phyloP scores from a whole-genome alignment of 1,140 invertebrate genomes.

The Listronotus oregonensis region DNA sequence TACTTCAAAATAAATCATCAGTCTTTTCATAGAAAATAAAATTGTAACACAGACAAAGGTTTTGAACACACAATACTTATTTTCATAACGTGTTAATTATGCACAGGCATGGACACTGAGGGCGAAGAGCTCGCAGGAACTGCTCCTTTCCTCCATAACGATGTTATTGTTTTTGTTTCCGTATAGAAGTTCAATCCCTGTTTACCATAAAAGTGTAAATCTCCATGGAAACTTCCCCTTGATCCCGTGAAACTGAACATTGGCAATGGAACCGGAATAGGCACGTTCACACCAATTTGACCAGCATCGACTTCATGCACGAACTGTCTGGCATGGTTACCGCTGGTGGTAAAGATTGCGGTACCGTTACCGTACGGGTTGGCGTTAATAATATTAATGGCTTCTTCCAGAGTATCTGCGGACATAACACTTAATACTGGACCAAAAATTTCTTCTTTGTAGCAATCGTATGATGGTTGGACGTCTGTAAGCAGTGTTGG shows the following conservation, averaged over 20 bases:
- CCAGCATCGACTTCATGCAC: slow-evolving; percentile 93
- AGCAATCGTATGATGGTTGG: slow-evolving; percentile 89
- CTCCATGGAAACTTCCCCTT: slow-evolving; percentile 95
- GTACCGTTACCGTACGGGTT: slow-evolving; percentile 99
- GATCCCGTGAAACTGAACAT: slow-evolving; percentile 99
- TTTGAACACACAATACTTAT: too few relatives aligned
- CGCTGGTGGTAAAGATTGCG: slow-evolving; percentile 97
- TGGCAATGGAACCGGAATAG: slow-evolving; percentile 97
- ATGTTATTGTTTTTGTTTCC: slow-evolving; percentile 96
- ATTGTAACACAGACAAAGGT: too few relatives aligned
- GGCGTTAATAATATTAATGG: slow-evolving; percentile 90
- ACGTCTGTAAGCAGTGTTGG: slow-evolving; percentile 94
- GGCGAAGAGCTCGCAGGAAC: slow-evolving; percentile 14
- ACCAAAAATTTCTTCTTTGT: slow-evolving; percentile 99
- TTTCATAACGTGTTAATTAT: slow-evolving; percentile 8
- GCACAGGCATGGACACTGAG: slow-evolving; percentile 26
- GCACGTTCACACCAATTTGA: slow-evolving; percentile 97
- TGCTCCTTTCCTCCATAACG: slow-evolving; percentile 90
- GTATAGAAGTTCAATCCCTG: slow-evolving; percentile 98
- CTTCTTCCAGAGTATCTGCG: slow-evolving; percentile 89
- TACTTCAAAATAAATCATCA: too few relatives aligned
- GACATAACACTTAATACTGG: slow-evolving; percentile 89
- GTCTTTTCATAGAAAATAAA: too few relatives aligned
- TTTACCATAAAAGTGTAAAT: slow-evolving; percentile 97
- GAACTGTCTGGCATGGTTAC: slow-evolving; percentile 94